Conservation (phyloP, 2,113 vertebrate species). For the Hymenochirus boettgeri region DNA sequence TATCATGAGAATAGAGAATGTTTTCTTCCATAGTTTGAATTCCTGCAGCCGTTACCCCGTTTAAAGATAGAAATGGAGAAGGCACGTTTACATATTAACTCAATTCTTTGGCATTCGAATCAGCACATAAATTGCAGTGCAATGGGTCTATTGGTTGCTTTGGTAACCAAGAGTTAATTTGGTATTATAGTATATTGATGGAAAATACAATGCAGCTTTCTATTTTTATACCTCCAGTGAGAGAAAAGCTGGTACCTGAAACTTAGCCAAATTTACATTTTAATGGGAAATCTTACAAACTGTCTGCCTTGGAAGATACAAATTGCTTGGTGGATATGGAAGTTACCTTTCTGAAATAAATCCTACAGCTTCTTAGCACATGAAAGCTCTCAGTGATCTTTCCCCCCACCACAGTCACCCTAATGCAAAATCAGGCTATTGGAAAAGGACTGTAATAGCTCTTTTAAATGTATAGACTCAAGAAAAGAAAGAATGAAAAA, state of each 20-base stretch:
- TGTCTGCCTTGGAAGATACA: slow-evolving; percentile 39
- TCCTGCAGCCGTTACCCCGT: slow-evolving; percentile 18
- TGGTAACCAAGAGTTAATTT: slow-evolving; percentile 12
- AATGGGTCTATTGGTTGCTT: not conserved
- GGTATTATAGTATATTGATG: not conserved
- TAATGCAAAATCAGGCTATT: not conserved
- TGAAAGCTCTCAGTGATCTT: slow-evolving; percentile 31
- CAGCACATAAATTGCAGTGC: not conserved
- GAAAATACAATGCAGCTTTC: slow-evolving; percentile 22
- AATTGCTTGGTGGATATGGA: slow-evolving; percentile 39
- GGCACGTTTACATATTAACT: slow-evolving; percentile 17
- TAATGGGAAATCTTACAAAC: slow-evolving; percentile 42
- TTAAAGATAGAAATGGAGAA: slow-evolving; percentile 18
- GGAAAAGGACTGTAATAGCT: not conserved
- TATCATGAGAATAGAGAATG: slow-evolving; percentile 37
- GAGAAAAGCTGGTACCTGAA: slow-evolving; percentile 24
- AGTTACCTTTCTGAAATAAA: slow-evolving; percentile 38
- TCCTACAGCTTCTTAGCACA: slow-evolving; percentile 37
- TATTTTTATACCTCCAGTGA: slow-evolving; percentile 20
- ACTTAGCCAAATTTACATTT: slow-evolving; percentile 40
- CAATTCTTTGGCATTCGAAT: not conserved
- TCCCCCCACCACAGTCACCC: not conserved
- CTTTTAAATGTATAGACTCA: not conserved
- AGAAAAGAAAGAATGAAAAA: not conserved
- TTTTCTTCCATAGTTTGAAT: slow-evolving; percentile 21